Evolutionary conservation across 2,888 invertebrate species (phyloP), one percentile per base, ranked within the genome.

Genomic region (Spodoptera picta): DNA sequence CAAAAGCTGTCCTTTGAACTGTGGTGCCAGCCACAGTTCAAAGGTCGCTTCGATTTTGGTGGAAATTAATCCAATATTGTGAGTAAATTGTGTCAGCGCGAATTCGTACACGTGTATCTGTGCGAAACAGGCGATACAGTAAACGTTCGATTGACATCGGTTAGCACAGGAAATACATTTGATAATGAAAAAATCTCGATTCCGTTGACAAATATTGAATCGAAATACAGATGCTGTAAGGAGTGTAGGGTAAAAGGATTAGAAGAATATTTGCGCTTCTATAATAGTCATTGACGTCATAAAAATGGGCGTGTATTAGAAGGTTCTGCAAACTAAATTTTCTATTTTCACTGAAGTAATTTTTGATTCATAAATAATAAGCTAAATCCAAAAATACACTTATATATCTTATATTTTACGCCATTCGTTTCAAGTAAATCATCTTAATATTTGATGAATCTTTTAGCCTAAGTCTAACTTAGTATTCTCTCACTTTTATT

Each of bases 1-100:
- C 82, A 67, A 84, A 83, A 84, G 83, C 79, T 72, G 75, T 53
- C 79, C 81, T 88, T 87, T 86, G 77, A 83, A 73, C 65, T 77
- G 64, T 61, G 71, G 66, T 77, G 75, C 70, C 68, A 69, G n/a
- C 73, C 71, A 46, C 62, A 69, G 66, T 57, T 81, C 75, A 81
- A 84, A 84, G 81, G 79, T 80, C 75, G 73, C 70, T 63, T 73
- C 69, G 78, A 73, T 77, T 81, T 80, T 73, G 70, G 55, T 36
- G 59, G 72, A 76, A 79, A 77, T 82, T 81, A 82, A 86, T 77
- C 77, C 67, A 83, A 84, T 86, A 81, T 66, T 67, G 64, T 59
- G 60, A 62, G 65, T 70, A 74, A 67, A 73, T 64, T 72, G 53
- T 63, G 62, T 60, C 70, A 68, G 53, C 55, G 62, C 63, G 71